Evolutionary conservation across 2,888 invertebrate species (phyloP), one percentile per base, ranked within the genome.

Genomic region (Rambutsinella grinnellia): DNA sequence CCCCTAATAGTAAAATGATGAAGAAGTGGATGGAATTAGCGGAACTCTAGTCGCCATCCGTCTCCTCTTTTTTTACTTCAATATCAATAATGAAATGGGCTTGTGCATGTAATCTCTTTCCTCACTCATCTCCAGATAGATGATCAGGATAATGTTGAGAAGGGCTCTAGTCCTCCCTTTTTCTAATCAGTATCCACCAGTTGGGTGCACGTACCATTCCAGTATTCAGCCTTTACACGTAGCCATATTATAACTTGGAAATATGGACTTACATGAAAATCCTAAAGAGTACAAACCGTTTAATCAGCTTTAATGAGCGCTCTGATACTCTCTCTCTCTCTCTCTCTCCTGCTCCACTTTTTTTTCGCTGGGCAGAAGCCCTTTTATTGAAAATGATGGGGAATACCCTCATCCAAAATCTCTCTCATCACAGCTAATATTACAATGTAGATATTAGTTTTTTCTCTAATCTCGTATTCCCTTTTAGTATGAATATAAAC

Each of bases 51-150:
- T 21, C 54, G 24, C 15, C 56, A 36, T 24, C 49, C 65, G 44
- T 66, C 66, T 53, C 54, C 54, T 65, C 66, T 54, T 44, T 19
- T 66, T 36, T 53, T 57, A 67, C 28, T 54, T 57, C 51, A 58
- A 68, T 58, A 60, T 19, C 17, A 57, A 49, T 54, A 63, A 63
- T 60, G 60, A 57, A 74, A 74, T 54, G 66, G 74, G 66, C 74
- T 58, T 74, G 61, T 53, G 74, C 74, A 74, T 72, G 65, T 74
- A 67, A 66, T 74, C 60, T 67, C 53, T 26, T 66, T 66, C 51
- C 46, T 60, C 63, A 36, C 13, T 13, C 36, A 27, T 36, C 27
- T 66, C 57, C 13, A 23, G 62, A 62, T 62, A 62, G 53, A 66
- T 65, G 54, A 51, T 74, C 46, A 53, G 54, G 65, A 63, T 72